Conservation (phyloP, 1,140 invertebrate genomes). For the Whitmania pigra region DNA sequence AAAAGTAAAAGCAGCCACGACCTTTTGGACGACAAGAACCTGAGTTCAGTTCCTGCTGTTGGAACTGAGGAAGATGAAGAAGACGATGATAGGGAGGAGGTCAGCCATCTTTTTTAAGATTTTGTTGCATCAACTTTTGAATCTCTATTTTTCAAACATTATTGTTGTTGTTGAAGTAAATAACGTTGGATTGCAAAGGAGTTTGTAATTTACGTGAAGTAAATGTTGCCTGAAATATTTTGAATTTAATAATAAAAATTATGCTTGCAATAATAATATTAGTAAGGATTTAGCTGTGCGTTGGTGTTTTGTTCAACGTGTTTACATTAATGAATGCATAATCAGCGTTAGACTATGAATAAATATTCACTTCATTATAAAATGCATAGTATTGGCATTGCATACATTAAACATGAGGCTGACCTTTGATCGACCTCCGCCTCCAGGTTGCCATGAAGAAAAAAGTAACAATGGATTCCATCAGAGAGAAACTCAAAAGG, state of each 20-base stretch:
- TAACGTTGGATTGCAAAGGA: no score
- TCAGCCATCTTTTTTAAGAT: no score
- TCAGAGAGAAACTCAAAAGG: background rate
- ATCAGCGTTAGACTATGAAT: background rate
- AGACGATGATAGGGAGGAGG: background rate
- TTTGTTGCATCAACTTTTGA: constrained; percentile 9
- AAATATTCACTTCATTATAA: background rate
- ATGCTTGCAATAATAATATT: no score
- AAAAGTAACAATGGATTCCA: background rate
- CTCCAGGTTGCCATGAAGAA: background rate
- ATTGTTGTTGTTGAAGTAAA: background rate
- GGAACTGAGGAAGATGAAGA: background rate
- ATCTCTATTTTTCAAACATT: constrained; percentile 16
- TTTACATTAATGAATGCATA: background rate
- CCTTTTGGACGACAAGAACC: constrained; percentile 71
- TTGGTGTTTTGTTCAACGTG: no score
- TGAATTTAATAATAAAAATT: no score
- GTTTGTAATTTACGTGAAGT: no score
- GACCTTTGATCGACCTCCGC: background rate
- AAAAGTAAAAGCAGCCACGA: constrained; percentile 84
- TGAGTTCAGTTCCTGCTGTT: constrained; percentile 48
- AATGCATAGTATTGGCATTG: no score
- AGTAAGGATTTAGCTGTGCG: no score
- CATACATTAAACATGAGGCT: background rate
- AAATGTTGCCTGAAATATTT: no score